Evolutionary conservation across 2,113 vertebrate genomes (phyloP).

Genomic region (Brevimyrus niger): DNA sequence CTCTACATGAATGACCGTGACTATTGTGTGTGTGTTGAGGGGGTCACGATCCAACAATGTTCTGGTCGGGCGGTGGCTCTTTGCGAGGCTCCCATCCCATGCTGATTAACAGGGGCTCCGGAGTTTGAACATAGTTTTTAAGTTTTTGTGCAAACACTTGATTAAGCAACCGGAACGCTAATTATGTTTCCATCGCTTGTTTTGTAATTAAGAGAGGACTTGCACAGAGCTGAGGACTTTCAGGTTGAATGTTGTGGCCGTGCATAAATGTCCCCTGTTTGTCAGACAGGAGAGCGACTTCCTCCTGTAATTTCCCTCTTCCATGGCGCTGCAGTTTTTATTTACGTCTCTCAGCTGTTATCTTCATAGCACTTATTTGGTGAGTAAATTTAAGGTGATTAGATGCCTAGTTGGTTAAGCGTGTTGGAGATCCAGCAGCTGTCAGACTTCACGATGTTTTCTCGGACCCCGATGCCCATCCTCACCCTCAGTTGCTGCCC

Average conservation of each 20-base stretch:
- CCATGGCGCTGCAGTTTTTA: background rate
- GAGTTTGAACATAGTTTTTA: background rate
- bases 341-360: background rate
- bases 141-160: background rate
- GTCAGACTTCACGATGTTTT: background rate
- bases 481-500: background rate
- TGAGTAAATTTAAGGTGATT: background rate
- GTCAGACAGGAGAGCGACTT: background rate
- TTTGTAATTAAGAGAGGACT: background rate
- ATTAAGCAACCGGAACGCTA: background rate
- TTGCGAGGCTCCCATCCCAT: background rate
- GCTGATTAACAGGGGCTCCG: background rate
- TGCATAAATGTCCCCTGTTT: background rate
- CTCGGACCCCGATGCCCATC: background rate
- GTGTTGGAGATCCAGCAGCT: background rate
- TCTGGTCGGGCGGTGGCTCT: background rate
- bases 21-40: background rate
- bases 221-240: background rate
- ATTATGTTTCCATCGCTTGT: background rate
- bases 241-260: background rate
- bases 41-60: background rate
- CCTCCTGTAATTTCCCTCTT: background rate
- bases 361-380: background rate
- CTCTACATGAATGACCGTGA: background rate
- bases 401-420: background rate